A percentile compares a stretch with the other conserved stretches of the same genome.
Conservation (phyloP, 1,140 invertebrate species). For the Pseudobourletiella spinata region DNA sequence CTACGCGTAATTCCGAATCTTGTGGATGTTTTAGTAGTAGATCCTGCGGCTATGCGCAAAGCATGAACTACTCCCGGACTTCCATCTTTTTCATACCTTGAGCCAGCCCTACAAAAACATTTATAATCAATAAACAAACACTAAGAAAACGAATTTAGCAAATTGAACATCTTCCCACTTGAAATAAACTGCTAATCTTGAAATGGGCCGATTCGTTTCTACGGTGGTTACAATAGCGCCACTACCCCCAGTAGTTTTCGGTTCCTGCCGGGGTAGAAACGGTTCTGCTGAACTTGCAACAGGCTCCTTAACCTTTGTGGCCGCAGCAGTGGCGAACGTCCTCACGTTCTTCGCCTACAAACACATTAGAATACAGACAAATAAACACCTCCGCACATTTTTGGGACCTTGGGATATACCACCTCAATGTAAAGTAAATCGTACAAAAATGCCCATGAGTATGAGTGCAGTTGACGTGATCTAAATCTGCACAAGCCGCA, state of each 20-base stretch:
- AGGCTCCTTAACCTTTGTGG: neutral
- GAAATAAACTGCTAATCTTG: conserved; percentile 28
- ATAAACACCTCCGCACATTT: neutral
- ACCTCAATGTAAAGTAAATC: neutral
- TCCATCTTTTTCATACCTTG: conserved; percentile 68
- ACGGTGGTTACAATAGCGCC: conserved; percentile 23
- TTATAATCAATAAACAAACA: neutral
- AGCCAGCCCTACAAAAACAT: conserved; percentile 60
- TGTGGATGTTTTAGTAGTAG: conserved; percentile 57
- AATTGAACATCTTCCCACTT: conserved; percentile 2
- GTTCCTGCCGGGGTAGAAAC: conserved; percentile 10
- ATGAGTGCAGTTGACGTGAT: too few species aligned
- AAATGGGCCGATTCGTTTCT: conserved; percentile 28
- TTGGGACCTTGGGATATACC: neutral
- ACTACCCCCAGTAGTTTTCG: conserved; percentile 16
- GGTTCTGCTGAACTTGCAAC: neutral
- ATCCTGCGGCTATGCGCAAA: conserved; percentile 60
- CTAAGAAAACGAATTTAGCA: neutral
- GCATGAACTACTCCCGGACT: conserved; percentile 66
- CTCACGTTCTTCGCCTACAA: conserved; percentile 12
- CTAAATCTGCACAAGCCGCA: too few species aligned
- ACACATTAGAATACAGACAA: neutral
- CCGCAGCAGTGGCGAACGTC: conserved; percentile 22
- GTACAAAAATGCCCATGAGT: neutral
- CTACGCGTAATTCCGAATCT: conserved; percentile 69